Evolutionary conservation across 2,797 vertebrate species (phyloP).

Genomic region (Podarcis siculus): DNA sequence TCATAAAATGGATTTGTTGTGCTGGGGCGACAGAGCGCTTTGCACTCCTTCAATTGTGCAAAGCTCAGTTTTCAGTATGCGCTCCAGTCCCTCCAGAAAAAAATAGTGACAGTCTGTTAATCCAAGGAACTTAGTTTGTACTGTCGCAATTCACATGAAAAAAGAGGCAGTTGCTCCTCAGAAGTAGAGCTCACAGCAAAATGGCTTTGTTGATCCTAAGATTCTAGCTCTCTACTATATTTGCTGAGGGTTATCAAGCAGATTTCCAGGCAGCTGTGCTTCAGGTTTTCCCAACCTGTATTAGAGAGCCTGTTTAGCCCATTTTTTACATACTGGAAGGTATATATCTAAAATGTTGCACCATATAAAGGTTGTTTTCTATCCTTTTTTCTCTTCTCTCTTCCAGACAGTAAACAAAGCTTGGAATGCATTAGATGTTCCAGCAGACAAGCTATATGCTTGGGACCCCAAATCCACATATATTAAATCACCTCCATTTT

Average conservation of each 20-base stretch:
- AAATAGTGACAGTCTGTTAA: neutral
- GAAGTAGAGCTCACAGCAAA: neutral
- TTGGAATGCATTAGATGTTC: conserved; percentile 91
- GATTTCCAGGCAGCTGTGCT: neutral
- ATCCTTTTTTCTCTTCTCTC: neutral
- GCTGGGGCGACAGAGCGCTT: too few relatives aligned
- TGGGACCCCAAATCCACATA: conserved; percentile 97
- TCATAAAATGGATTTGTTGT: too few relatives aligned
- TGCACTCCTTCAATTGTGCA: too few relatives aligned
- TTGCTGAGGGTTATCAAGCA: neutral
- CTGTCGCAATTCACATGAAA: neutral
- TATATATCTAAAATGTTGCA: neutral
- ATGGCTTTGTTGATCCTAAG: neutral
- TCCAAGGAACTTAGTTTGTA: too few relatives aligned
- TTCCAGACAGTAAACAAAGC: conserved; percentile 91
- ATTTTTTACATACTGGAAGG: neutral
- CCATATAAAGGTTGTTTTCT: neutral
- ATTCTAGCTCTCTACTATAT: too few relatives aligned
- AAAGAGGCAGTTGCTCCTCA: neutral
- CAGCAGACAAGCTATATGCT: conserved; percentile 89
- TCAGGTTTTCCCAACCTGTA: neutral
- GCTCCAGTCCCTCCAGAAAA: too few relatives aligned
- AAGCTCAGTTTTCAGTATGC: too few relatives aligned
- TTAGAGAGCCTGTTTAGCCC: neutral
- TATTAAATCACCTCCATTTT: conserved; percentile 97